Percentiles rank a stretch among this genome's conserved stretches.
Conservation (phyloP, 2,888 invertebrate genomes). For the Ectropis crepuscularia region DNA sequence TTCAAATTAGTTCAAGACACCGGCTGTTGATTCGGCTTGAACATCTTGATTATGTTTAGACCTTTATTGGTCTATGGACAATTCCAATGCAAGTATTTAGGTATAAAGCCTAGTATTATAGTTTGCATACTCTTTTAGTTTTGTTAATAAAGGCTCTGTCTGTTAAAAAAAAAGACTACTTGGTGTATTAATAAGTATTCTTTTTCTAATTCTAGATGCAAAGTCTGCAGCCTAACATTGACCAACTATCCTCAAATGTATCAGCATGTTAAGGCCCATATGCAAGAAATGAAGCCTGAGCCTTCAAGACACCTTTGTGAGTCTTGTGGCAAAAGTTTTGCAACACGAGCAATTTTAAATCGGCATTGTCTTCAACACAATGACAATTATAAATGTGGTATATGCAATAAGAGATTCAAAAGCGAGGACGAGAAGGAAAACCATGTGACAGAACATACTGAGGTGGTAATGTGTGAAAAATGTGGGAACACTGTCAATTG, state of each 20-base stretch:
- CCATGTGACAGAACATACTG: conserved; percentile 60
- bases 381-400: conserved; percentile 51
- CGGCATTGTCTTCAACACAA: conserved; percentile 64
- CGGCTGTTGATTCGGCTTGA: too few species aligned
- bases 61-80: too few species aligned
- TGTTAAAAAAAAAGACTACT: too few species aligned
- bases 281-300: conserved; percentile 49
- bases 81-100: too few species aligned
- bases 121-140: too few species aligned
- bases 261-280: conserved; percentile 84
- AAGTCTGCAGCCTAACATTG: conserved; percentile 85
- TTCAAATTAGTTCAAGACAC: too few species aligned
- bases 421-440: conserved; percentile 54
- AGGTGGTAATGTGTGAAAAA: conserved; percentile 70
- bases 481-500: conserved; percentile 67
- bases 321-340: conserved; percentile 73
- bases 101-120: too few species aligned
- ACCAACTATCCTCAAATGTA: conserved; percentile 83
- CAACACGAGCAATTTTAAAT: conserved; percentile 60
- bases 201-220: conserved; percentile 73
- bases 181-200: too few species aligned
- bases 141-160: too few species aligned
- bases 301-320: conserved; percentile 71
- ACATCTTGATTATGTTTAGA: too few species aligned
- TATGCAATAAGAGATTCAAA: conserved; percentile 59